Percentiles rank a stretch among this genome's conserved stretches.
phyloP scores from a whole-genome alignment of 2,797 vertebrate genomes.

The Botia almorhae region DNA sequence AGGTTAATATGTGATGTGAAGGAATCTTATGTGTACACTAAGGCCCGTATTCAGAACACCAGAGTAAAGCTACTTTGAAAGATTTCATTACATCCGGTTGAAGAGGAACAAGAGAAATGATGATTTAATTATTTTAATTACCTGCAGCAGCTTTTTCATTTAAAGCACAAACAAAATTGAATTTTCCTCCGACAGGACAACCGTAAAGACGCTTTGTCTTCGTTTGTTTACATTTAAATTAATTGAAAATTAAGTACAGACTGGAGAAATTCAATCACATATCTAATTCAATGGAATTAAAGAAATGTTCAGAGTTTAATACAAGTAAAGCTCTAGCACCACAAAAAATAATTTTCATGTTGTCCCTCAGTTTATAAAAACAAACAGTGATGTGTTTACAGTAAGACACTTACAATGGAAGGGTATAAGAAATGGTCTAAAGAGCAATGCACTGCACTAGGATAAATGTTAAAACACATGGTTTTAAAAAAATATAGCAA shows the following conservation, averaged over 20 bases:
- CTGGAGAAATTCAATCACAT: constrained; percentile 19
- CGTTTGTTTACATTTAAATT: constrained; percentile 19
- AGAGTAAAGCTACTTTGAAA: constrained; percentile 62
- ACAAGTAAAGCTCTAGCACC: neutral
- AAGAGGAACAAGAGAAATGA: constrained; percentile 68
- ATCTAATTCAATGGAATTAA: constrained; percentile 1
- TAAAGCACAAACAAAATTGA: constrained; percentile 74
- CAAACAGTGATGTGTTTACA: no score
- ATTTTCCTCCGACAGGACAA: constrained; percentile 36
- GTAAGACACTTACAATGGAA: no score
- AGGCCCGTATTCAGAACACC: constrained; percentile 63
- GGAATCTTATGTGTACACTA: constrained; percentile 63
- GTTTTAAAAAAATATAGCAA: no score
- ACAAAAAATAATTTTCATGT: neutral
- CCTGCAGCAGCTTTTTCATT: constrained; percentile 81
- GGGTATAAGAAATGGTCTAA: no score
- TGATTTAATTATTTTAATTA: constrained; percentile 84
- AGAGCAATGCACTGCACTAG: no score
- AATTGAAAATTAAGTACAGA: neutral
- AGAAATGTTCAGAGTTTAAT: neutral
- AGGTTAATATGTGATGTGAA: constrained; percentile 69
- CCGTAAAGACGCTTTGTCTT: constrained; percentile 14
- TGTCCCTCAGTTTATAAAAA: neutral
- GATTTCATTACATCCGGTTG: constrained; percentile 77
- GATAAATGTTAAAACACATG: no score